Conservation (phyloP, 2,797 vertebrate species). For the Gastrophryne carolinensis region DNA sequence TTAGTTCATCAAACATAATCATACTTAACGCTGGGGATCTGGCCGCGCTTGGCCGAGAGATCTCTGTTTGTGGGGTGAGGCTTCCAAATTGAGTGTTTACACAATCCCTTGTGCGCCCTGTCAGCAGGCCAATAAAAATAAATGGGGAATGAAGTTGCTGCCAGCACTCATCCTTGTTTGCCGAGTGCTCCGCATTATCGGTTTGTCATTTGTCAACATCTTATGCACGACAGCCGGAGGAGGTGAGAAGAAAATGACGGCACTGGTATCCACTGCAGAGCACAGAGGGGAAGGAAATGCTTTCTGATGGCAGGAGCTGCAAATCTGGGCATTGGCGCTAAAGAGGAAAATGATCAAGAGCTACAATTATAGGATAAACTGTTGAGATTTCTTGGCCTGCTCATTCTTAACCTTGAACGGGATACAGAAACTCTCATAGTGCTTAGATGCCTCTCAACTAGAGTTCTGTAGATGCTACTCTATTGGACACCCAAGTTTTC, state of each 20-base stretch:
- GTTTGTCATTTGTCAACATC: not conserved
- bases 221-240: not conserved
- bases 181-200: not conserved
- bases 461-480: too few relatives aligned
- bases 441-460: too few relatives aligned
- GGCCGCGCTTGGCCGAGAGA: not conserved
- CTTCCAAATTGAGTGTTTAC: slow-evolving; percentile 14
- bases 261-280: not conserved
- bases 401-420: too few relatives aligned
- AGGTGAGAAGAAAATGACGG: not conserved
- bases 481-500: too few relatives aligned
- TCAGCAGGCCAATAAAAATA: slow-evolving; percentile 26
- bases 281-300: not conserved
- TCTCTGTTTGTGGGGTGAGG: not conserved
- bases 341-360: too few relatives aligned
- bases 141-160: not conserved
- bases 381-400: too few relatives aligned
- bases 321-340: not conserved
- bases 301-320: not conserved
- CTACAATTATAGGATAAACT: too few relatives aligned
- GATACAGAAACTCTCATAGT: too few relatives aligned
- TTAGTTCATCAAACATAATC: not conserved
- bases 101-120: slow-evolving; percentile 15
- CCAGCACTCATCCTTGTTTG: not conserved
- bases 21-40: not conserved